Evolutionary conservation across 2,888 invertebrate species (phyloP).

Genomic region (Phragmatobia fuliginosa): DNA sequence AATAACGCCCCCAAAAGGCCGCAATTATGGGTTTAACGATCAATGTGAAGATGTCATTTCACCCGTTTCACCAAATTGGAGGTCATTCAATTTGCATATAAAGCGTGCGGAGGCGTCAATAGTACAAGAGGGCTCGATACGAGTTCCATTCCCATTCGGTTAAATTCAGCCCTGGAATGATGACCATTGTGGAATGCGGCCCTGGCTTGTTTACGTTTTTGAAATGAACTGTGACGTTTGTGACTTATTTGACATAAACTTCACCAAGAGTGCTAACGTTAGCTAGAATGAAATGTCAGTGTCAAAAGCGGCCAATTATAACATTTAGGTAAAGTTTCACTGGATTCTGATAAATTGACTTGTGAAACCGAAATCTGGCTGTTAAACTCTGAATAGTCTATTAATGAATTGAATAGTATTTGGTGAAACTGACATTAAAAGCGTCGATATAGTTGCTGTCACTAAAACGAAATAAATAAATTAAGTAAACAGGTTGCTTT

Average conservation of each 20-base stretch:
- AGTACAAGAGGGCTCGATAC: slow-evolving; percentile 62
- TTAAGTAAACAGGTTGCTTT: neutral
- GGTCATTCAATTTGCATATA: slow-evolving; percentile 82
- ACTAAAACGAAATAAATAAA: neutral
- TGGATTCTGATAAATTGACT: too few relatives aligned
- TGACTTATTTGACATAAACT: slow-evolving; percentile 19
- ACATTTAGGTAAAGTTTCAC: neutral
- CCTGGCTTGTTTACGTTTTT: slow-evolving; percentile 41
- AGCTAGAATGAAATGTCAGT: neutral
- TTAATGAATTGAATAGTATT: too few relatives aligned
- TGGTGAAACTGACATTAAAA: neutral
- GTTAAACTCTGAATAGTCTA: neutral
- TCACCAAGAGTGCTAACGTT: neutral
- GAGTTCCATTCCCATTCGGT: slow-evolving; percentile 46
- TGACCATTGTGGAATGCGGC: slow-evolving; percentile 30
- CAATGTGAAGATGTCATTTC: slow-evolving; percentile 71
- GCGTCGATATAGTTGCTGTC: too few relatives aligned
- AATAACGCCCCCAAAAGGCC: slow-evolving; percentile 54
- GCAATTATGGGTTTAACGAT: slow-evolving; percentile 60
- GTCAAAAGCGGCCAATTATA: neutral
- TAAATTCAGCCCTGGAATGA: slow-evolving; percentile 33
- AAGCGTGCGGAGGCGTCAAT: slow-evolving; percentile 72
- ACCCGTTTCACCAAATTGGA: slow-evolving; percentile 68
- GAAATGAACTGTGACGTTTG: slow-evolving; percentile 34
- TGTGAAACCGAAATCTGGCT: too few relatives aligned